Base-by-base conservation (phyloP, 1,140 invertebrate genomes). In the Hydropsyche tenuis region DNA sequence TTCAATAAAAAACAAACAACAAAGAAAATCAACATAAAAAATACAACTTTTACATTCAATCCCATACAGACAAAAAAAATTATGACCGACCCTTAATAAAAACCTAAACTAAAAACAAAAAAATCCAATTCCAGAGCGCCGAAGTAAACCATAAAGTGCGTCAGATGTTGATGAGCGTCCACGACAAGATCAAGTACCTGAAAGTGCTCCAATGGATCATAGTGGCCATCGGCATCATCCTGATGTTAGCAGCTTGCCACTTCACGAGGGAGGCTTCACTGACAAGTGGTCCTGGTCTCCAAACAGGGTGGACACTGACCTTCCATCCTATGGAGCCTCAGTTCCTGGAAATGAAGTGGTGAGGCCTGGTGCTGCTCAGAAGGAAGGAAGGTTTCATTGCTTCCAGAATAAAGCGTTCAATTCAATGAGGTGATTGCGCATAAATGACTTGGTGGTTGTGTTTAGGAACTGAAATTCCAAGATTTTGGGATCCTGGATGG, bases 171-270 rank as follows among this genome's bases (percentile, higher is more conserved):
- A 76, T 73, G 1, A 73, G 80, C 0, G 80, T 80, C 0, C 81
- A 82, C 73, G 78, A 77, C 0, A 73, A 82, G 23, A 73, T 86
- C 0, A 75, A 79, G 16, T 81, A 82, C 74, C 79, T 82, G 14
- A 80, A 84, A 56, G 78, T 79, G 0, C 48, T 80, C 0, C 80
- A 82, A 16, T 86, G 85, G 84, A 53, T 82, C 1, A 30, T 85
- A 0, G 72, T 85, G 0, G 81, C 77, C 0, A 18, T 79, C 0
- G 79, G 82, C 0, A 63, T 83, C 0, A 27, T 81, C 7, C 64
- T 79, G 14, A 71, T 74, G 0, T 22, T 80, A 4, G 72, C 72
- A 0, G 78, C 80, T 4, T 76, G 73, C 0, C 27, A 79, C 1
- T 48, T 45, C n/a, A 51, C 16, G 27, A 73, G 71, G 51, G 4